Evolutionary conservation across 2,888 invertebrate genomes (phyloP).

Genomic region (Tineola bisselliella): DNA sequence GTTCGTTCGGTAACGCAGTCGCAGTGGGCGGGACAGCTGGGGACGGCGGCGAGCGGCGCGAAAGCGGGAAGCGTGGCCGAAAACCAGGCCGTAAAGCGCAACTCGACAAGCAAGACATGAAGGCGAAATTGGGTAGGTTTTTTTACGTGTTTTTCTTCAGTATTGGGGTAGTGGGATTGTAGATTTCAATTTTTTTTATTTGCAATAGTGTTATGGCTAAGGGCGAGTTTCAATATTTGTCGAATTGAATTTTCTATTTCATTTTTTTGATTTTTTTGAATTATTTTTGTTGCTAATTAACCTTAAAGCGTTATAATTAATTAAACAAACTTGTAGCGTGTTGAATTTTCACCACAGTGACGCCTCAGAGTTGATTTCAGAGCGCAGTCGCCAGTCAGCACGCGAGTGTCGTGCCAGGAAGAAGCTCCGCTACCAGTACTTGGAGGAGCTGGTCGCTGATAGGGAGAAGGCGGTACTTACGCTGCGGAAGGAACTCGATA

Average conservation of each 20-base stretch:
- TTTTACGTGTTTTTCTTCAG: too few species aligned
- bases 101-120: slow-evolving; percentile 90
- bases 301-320: too few species aligned
- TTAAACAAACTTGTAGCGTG: too few species aligned
- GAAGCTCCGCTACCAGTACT: slow-evolving; percentile 95
- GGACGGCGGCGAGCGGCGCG: slow-evolving; percentile 74
- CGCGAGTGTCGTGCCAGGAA: slow-evolving; percentile 96
- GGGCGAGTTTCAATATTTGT: too few species aligned
- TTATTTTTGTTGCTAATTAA: too few species aligned
- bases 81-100: slow-evolving; percentile 87
- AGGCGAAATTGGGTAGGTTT: slow-evolving; percentile 86
- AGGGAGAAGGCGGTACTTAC: slow-evolving; percentile 91
- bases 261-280: too few species aligned
- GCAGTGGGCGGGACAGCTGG: slow-evolving; percentile 40
- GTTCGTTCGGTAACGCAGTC: slow-evolving; percentile 22
- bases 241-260: too few species aligned
- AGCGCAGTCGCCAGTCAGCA: slow-evolving; percentile 96
- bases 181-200: too few species aligned
- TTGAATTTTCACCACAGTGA: background rate
- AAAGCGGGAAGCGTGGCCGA: slow-evolving; percentile 87
- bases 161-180: too few species aligned
- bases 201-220: too few species aligned
- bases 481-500: slow-evolving; percentile 88
- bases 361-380: slow-evolving; percentile 50
- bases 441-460: slow-evolving; percentile 94